Base-by-base conservation (phyloP, 2,113 vertebrate genomes). In the Hippocampus mohnikei region DNA sequence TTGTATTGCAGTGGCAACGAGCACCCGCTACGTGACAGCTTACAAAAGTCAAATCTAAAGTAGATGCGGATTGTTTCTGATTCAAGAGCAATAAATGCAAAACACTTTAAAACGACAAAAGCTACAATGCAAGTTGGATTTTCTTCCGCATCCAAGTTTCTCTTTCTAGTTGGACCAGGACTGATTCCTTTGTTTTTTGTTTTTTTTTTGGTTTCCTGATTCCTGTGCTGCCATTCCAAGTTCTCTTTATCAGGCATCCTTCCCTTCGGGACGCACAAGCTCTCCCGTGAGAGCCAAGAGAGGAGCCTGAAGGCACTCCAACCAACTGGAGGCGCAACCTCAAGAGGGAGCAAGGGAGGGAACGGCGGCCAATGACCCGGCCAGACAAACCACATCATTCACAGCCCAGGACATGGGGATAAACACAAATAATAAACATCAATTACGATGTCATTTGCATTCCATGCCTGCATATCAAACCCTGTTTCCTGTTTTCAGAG, bases 401-500 rank as follows among this genome's bases (percentile, higher is more conserved):
- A 78, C 81, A 78, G 78, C 23, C 40, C 70, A 61, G 71, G 66
- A 67, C 66, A 70, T 20, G 18, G 37, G 63, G 61, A 73, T 85
- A 85, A 84, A 86, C 73, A 84, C 76, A 58, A 82, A 83, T 84
- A 81, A 83, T 66, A 56, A 76, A 82, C 67, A 62, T 79, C 55
- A 73, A 69, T 76, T 82, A 67, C 23, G 74, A 74, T 67, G 78
- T 61, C 0, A 80, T 85, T 87, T 84, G 83, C 81, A 83, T 86
- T 88, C 85, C 81, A 74, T 48, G 68, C 76, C 73, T 77, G 70
- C 72, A 33, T 68, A 29, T 65, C 41, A 65, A 65, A 15, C 12
- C 15, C 2, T 63, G 78, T 74, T 89, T 92, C 91, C 89, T 90
- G 89, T 91, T 37, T 33, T 93, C 91, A 91, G 77, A 66, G 29